These are phyloP conservation scores for Campoletis raptor DNA, from an alignment of 2,888 invertebrate genomes.

Conservation along the genomic window DNA sequence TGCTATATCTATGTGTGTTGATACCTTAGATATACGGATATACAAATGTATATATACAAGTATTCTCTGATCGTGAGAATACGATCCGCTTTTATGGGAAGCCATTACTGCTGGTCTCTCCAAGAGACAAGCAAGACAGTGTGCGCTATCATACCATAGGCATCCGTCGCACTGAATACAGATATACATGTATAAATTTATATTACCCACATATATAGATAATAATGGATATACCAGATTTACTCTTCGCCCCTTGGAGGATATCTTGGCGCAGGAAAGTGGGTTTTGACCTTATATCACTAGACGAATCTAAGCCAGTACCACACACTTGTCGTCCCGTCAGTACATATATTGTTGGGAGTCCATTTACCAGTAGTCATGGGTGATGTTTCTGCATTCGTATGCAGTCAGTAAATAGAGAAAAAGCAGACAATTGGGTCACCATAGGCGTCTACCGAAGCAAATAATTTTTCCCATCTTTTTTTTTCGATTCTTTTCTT, in stretches of 20 bases:
- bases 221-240: conserved; percentile 46
- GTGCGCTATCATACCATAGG: conserved; percentile 55
- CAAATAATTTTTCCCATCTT: neutral
- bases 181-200: conserved; percentile 16
- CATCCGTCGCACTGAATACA: conserved; percentile 37
- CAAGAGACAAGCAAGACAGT: conserved; percentile 59
- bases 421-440: conserved; percentile 30
- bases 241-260: conserved; percentile 57
- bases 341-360: conserved; percentile 50
- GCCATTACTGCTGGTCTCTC: conserved; percentile 70
- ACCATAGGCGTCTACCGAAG: neutral
- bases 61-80: conserved; percentile 73
- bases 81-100: conserved; percentile 74
- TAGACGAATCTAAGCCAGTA: conserved; percentile 61
- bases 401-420: conserved; percentile 12
- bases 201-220: conserved; percentile 37
- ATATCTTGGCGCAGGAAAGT: conserved; percentile 69
- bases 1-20: conserved; percentile 44
- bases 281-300: conserved; percentile 73
- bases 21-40: conserved; percentile 39
- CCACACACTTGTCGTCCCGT: conserved; percentile 63
- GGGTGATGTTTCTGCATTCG: conserved; percentile 18
- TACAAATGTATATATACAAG: conserved; percentile 35
- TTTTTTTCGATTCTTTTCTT: neutral
- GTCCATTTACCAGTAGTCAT: conserved; percentile 52